Base-by-base conservation (phyloP, 2,888 invertebrate species). In the Galerucella pusilla region DNA sequence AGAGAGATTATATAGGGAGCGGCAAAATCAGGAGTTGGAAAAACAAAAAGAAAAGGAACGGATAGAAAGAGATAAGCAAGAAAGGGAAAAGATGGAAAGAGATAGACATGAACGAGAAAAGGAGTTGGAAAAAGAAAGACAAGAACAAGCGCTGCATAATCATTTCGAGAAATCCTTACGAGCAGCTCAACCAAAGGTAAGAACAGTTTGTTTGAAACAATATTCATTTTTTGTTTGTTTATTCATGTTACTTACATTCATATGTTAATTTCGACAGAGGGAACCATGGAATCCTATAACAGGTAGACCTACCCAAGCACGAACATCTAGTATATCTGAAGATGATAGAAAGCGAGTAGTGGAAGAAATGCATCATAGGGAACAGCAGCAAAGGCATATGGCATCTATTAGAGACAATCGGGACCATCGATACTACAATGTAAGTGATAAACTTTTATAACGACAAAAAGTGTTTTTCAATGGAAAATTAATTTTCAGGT, bases 141-240 rank as follows among this genome's bases (percentile, higher is more conserved):
- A 91, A 72, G 91, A 92, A 81, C 91, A 91, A 83, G 93, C 94
- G 79, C 94, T 97, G 75, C 93, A 95, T 83, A 94, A 96, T 88
- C 97, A 97, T 89, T 97, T 97, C 88, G 95, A 95, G 85, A 96
- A 96, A 89, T 96, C 96, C 79, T 90, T 96, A 77, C 90, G 94
- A 86, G 94, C 93, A 78, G 94, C 93, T 63, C 92, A 93, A 85
- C 93, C 94, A 89, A 94, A 94, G 92, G 94, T 94, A 87, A 75
- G 52, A 25, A 35, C 46, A 46, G 12, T 46, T 35, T 35, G 35
- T 35, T 4, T 35, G 12, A 12, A 52, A 14, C n/a, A 5, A 12
- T 14, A 9, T 5, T 66, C 2, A 20, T 66, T 49, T 35, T 57
- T 42, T 64, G 9, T 28, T 45, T 35, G 10, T 45, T n/a, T 42